phyloP scores from a whole-genome alignment of 2,797 vertebrate genomes.

The Phylloscopus collybita region DNA sequence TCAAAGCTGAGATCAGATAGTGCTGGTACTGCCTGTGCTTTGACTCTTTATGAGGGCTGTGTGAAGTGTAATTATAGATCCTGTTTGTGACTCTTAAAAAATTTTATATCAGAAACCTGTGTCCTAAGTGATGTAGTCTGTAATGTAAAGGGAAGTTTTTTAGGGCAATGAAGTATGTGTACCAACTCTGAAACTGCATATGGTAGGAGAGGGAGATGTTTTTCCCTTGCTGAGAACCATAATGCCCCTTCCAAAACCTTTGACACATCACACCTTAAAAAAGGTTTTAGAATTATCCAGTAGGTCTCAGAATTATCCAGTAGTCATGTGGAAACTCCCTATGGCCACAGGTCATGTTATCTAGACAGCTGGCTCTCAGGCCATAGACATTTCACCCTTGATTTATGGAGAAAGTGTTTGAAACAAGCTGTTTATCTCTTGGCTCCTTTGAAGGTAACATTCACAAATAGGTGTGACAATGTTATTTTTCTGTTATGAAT shows the following conservation, averaged over 20 bases:
- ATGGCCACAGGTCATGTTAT: not conserved
- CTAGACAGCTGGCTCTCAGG: not conserved
- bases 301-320: not conserved
- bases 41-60: not conserved
- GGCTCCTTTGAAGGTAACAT: not conserved
- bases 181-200: not conserved
- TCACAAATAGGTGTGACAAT: not conserved
- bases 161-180: not conserved
- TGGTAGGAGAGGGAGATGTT: not conserved
- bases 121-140: not conserved
- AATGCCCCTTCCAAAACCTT: not conserved
- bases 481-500: not conserved
- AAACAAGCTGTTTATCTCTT: slow-evolving; percentile 8
- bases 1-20: not conserved
- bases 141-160: not conserved
- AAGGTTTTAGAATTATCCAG: not conserved
- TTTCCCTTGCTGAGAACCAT: not conserved
- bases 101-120: not conserved
- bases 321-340: not conserved
- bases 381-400: not conserved
- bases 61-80: not conserved
- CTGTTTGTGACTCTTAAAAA: not conserved
- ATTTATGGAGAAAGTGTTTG: not conserved
- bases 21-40: not conserved
- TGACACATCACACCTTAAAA: not conserved